Evolutionary conservation across 2,797 vertebrate genomes (phyloP).

Genomic region (Helarctos malayanus): DNA sequence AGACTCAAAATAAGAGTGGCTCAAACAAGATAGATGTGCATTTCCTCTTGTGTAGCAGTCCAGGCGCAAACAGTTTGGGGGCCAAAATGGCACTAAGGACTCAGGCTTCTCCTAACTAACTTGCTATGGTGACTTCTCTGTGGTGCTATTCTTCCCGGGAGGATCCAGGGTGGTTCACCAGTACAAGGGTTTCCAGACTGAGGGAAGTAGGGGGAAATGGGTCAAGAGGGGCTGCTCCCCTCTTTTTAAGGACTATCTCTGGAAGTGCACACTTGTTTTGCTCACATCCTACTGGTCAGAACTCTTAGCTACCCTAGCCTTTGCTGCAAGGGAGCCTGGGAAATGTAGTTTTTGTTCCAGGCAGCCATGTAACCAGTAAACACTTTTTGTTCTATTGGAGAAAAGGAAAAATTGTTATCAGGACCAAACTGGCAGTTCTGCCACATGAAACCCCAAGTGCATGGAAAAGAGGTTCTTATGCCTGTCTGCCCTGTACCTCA

Average conservation of each 20-base stretch:
- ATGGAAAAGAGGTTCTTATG: neutral
- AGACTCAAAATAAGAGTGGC: neutral
- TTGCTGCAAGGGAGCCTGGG: slow-evolving; percentile 28
- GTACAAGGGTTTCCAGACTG: neutral
- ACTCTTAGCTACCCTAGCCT: neutral
- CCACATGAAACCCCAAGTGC: neutral
- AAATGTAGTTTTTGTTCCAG: slow-evolving; percentile 28
- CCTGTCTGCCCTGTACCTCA: neutral
- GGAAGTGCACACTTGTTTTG: neutral
- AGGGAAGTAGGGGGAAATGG: neutral
- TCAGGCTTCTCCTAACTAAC: neutral
- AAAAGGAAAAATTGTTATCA: neutral
- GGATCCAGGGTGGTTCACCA: neutral
- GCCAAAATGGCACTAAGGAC: neutral
- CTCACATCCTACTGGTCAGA: neutral
- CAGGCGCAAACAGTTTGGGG: neutral
- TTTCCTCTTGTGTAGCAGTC: neutral
- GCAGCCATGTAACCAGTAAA: neutral
- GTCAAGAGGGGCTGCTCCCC: neutral
- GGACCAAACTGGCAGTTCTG: neutral
- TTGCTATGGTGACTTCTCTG: neutral
- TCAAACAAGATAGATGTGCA: neutral
- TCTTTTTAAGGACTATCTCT: neutral
- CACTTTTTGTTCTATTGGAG: neutral
- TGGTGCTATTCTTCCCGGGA: neutral